phyloP scores from a whole-genome alignment of 30 jellyfish, hydroid and myxozoan species.

The Hydractinia symbiolongicarpus region DNA sequence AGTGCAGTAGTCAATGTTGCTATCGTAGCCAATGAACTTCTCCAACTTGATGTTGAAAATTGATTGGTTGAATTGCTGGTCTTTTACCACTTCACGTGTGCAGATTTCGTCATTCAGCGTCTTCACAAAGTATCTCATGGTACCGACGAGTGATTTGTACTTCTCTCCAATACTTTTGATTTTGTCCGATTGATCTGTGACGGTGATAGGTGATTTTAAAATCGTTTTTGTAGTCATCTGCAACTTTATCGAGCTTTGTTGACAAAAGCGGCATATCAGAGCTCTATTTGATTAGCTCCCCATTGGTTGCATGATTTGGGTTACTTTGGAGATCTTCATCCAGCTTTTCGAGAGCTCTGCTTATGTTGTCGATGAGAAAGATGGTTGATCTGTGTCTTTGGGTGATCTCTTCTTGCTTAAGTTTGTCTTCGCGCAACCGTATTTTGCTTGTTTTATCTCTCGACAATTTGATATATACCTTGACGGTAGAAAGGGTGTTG shows the following conservation, averaged over 20 bases:
- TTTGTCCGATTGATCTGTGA: neutral
- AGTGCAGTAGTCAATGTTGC: constrained; percentile 7
- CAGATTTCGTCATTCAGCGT: neutral
- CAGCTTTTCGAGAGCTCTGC: constrained; percentile 8
- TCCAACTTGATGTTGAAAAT: constrained; percentile 15
- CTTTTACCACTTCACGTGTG: neutral
- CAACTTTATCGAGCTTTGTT: neutral
- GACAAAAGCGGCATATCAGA: constrained; percentile 3
- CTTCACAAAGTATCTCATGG: neutral
- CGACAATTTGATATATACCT: constrained; percentile 4
- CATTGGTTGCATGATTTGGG: constrained; percentile 4
- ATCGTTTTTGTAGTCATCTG: neutral
- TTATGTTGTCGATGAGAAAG: constrained; percentile 6
- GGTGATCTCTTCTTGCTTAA: neutral
- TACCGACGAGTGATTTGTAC: neutral
- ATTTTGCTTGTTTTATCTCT: neutral
- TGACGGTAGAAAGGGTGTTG: neutral
- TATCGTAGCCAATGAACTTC: constrained; percentile 14
- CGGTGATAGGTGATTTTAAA: neutral
- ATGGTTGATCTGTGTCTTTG: constrained; percentile 9
- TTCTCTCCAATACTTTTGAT: constrained; percentile 10
- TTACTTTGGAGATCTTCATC: neutral
- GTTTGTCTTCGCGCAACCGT: neutral
- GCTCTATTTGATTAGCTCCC: constrained; percentile 3
- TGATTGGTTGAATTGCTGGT: constrained; percentile 12